Evolutionary conservation across 2,888 invertebrate genomes (phyloP), one percentile per base, ranked within the genome.

Genomic region (Lymantria dispar): DNA sequence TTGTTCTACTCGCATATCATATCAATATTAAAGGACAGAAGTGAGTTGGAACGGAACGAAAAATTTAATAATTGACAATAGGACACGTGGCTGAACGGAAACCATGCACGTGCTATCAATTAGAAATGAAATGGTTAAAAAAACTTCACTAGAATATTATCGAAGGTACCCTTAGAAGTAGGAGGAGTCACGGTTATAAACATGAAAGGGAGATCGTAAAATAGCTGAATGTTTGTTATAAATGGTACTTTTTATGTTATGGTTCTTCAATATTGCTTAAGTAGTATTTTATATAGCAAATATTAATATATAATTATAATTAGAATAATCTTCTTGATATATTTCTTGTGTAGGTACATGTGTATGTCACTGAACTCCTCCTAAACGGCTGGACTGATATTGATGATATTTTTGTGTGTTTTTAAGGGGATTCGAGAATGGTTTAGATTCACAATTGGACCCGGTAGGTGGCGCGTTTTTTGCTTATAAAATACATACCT

Each of bases 51-150:
- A 68, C 77, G 80, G 80, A 85, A 83, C 83, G 84, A 85, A 85
- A 83, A 80, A 78, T 84, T 83, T 81, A 82, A 85, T 87, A 84
- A 76, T 74, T 76, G 72, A 78, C 70, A 80, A 80, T 74, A 66
- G 70, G 82, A 76, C 90, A 90, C 90, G 90, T 89, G 90, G 77
- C 90, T 68, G 60, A 76, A 58, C 85, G 89, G 89, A 90, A 83
- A 77, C 75, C 52, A 68, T 80, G 78, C 90, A 90, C 90, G 90
- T 91, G 90, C 79, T 86, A 78, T 80, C 89, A 89, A 91, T 91
- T 91, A 90, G 76, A 85, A 72, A 70, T 72, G 77, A 72, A 80
- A 76, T 67, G 74, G 69, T 74, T 57, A 80, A 83, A 80, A 80
- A 82, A 78, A 71, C 60, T 63, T 68, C 67, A 68, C 75, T 73